Conservation (phyloP, 2,888 invertebrate species). For the Dynastes grantii region DNA sequence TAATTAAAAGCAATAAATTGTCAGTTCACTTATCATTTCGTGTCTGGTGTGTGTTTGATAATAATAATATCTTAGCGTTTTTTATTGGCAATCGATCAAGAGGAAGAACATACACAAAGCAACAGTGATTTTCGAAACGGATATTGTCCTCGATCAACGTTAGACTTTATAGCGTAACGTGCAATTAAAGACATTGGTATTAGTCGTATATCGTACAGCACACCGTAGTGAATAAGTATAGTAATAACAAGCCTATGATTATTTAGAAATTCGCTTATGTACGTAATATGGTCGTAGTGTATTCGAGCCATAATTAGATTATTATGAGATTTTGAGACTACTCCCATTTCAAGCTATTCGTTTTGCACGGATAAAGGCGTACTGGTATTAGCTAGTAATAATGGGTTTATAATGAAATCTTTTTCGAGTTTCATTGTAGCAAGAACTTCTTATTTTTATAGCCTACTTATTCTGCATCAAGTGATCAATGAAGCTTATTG, state of each 20-base stretch:
- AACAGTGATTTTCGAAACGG: constrained; percentile 7
- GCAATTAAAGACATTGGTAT: constrained; percentile 3
- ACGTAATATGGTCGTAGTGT: constrained; percentile 13
- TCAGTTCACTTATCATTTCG: constrained; percentile 14
- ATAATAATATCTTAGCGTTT: constrained; percentile 1
- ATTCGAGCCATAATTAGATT: constrained; percentile 9
- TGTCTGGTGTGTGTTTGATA: constrained; percentile 24
- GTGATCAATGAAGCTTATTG: constrained; percentile 25
- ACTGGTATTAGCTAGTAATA: constrained; percentile 20
- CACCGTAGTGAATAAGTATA: not conserved
- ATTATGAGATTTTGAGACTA: constrained; percentile 12
- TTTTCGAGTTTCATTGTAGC: not conserved
- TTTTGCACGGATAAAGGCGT: not conserved
- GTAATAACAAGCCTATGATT: not conserved
- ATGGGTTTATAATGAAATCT: constrained; percentile 29
- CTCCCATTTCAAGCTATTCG: not conserved
- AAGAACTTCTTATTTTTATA: constrained; percentile 18
- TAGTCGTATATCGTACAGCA: constrained; percentile 2
- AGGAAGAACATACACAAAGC: not conserved
- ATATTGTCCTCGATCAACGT: not conserved
- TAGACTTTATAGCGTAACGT: not conserved
- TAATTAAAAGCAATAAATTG: constrained; percentile 42
- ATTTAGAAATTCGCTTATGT: constrained; percentile 9
- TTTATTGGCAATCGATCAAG: not conserved
- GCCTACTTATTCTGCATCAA: constrained; percentile 3